A percentile compares a stretch with the other conserved stretches of the same genome.
Conservation (phyloP, 2,113 vertebrate genomes). For the Dipodomys ordii region DNA sequence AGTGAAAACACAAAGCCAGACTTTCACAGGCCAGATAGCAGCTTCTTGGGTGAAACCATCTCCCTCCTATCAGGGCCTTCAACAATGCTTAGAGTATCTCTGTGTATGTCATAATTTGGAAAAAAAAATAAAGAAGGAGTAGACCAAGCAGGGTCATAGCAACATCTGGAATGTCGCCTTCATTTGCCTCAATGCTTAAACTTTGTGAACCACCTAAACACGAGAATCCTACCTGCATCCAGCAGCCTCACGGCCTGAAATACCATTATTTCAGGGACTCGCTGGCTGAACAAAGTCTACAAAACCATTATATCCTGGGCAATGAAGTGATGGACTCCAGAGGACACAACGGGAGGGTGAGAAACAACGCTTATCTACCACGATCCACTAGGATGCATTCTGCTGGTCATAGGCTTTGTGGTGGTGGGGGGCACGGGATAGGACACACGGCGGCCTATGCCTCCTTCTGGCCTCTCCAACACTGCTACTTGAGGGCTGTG, state of each 20-base stretch:
- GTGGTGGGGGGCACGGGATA: not conserved
- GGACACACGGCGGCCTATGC: not conserved
- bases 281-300: not conserved
- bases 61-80: not conserved
- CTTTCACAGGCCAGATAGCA: not conserved
- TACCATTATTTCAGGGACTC: constrained; percentile 28
- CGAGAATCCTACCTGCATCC: not conserved
- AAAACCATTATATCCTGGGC: not conserved
- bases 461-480: not conserved
- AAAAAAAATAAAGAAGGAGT: not conserved
- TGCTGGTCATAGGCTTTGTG: not conserved
- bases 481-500: not conserved
- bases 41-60: not conserved
- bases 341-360: not conserved
- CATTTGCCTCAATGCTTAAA: not conserved
- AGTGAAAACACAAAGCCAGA: not conserved
- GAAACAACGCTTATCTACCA: not conserved
- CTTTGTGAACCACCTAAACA: not conserved
- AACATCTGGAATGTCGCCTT: not conserved
- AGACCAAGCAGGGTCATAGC: not conserved
- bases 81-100: not conserved
- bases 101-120: not conserved
- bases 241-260: not conserved
- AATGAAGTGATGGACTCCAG: constrained; percentile 19
- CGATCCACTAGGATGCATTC: not conserved